Percentiles rank a stretch among this genome's conserved stretches.
Conservation (phyloP, 1,140 invertebrate species). For the Lamellibrachia luymesi region DNA sequence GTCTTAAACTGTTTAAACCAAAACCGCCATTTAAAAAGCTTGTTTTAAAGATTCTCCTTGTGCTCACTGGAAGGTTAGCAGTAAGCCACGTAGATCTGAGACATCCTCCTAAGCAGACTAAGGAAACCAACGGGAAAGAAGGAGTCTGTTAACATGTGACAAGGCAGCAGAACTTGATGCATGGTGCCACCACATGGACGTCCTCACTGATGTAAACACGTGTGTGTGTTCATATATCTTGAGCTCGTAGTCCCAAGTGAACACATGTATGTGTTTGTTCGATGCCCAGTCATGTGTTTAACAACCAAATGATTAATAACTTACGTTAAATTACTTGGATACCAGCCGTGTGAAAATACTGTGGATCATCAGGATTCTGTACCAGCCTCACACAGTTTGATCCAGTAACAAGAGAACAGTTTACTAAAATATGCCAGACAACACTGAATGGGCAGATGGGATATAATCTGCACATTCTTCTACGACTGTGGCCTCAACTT, state of each 20-base stretch:
- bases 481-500: neutral
- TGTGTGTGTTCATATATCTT: neutral
- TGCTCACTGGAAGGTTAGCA: neutral
- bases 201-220: neutral
- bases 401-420: neutral
- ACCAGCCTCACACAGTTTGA: neutral
- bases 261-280: neutral
- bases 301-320: neutral
- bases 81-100: neutral
- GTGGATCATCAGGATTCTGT: neutral
- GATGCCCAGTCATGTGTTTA: neutral
- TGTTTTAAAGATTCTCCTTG: neutral
- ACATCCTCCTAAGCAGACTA: neutral
- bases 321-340: neutral
- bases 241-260: neutral
- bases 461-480: neutral
- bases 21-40: neutral
- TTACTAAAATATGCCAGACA: neutral
- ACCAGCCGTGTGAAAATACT: no score
- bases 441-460: neutral
- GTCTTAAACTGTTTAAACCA: neutral
- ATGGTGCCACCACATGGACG: neutral
- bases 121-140: neutral
- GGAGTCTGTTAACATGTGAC: neutral
- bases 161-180: neutral